Evolutionary conservation across 2,113 vertebrate genomes (phyloP).

Genomic region (Toxotes jaculatrix): DNA sequence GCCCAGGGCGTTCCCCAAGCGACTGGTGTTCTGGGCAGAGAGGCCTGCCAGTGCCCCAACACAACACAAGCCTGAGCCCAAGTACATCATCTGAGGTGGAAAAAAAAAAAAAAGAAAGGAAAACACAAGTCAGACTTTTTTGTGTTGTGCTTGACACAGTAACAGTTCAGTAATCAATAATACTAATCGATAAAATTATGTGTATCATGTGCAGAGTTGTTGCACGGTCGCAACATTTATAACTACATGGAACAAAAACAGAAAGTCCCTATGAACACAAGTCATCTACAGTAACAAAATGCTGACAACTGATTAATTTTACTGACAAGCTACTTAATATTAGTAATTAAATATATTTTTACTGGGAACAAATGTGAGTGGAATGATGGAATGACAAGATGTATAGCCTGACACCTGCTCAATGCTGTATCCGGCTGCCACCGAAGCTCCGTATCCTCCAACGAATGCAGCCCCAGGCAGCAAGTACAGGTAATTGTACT

Average conservation of each 20-base stretch:
- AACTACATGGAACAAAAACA: not conserved
- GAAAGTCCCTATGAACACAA: not conserved
- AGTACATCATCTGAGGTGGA: slow-evolving; percentile 79
- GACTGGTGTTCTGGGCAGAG: slow-evolving; percentile 81
- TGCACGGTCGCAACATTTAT: not conserved
- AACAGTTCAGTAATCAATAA: too few species aligned
- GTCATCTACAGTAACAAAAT: not conserved
- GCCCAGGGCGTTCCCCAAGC: slow-evolving; percentile 82
- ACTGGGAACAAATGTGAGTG: slow-evolving; percentile 1
- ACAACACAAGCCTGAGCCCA: slow-evolving; percentile 84
- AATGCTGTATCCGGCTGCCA: slow-evolving; percentile 71
- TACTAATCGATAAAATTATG: not conserved
- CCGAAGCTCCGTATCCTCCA: slow-evolving; percentile 79
- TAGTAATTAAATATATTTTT: not conserved
- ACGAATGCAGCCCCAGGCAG: slow-evolving; percentile 79
- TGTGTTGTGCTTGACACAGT: too few species aligned
- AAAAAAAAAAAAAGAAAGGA: not conserved
- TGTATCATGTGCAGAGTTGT: not conserved
- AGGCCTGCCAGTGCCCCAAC: slow-evolving; percentile 82
- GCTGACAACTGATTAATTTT: not conserved
- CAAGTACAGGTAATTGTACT: slow-evolving; percentile 84
- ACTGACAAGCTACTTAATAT: not conserved
- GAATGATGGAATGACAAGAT: not conserved
- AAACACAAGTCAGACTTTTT: too few species aligned
- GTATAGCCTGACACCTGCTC: slow-evolving; percentile 74